Conservation (phyloP, 2,113 vertebrate species). For the Amphilophus citrinellus region DNA sequence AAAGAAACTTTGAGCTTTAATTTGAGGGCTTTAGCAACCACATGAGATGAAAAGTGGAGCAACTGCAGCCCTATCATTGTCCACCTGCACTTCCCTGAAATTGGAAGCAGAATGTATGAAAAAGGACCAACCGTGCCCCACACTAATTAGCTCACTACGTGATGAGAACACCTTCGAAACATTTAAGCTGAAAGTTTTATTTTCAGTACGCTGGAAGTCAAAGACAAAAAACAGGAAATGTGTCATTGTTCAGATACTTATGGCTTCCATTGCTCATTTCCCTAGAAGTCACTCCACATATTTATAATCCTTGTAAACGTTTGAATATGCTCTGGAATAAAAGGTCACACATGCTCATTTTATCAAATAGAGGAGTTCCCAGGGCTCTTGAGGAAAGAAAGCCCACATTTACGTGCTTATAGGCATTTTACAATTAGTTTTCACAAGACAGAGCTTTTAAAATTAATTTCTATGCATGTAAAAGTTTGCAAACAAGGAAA, state of each 20-base stretch:
- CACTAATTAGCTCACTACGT: not conserved
- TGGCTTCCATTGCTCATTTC: slow-evolving; percentile 39
- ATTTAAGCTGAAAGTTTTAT: slow-evolving; percentile 5
- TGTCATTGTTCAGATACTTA: slow-evolving; percentile 42
- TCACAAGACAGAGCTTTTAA: not conserved
- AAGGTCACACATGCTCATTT: slow-evolving; percentile 23
- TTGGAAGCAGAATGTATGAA: not conserved
- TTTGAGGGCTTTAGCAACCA: slow-evolving; percentile 31
- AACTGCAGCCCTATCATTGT: slow-evolving; percentile 17
- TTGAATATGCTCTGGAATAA: slow-evolving; percentile 11
- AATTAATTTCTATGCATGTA: not conserved
- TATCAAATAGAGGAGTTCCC: not conserved
- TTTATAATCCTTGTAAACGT: slow-evolving; percentile 30
- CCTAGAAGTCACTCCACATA: slow-evolving; percentile 29
- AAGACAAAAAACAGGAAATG: slow-evolving; percentile 42
- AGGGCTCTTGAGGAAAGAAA: not conserved
- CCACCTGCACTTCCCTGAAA: slow-evolving; percentile 21
- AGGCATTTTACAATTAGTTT: not conserved
- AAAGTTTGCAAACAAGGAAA: not conserved
- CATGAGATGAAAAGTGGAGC: not conserved
- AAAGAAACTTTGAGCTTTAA: slow-evolving; percentile 34
- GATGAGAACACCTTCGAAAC: not conserved
- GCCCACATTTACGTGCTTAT: not conserved
- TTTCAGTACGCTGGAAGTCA: not conserved
- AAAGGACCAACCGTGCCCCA: not conserved